Percentiles rank a stretch among this genome's conserved stretches.
These are phyloP conservation scores for Ataeniobius toweri DNA, from an alignment of 2,797 vertebrate genomes.

Conservation along the genomic window DNA sequence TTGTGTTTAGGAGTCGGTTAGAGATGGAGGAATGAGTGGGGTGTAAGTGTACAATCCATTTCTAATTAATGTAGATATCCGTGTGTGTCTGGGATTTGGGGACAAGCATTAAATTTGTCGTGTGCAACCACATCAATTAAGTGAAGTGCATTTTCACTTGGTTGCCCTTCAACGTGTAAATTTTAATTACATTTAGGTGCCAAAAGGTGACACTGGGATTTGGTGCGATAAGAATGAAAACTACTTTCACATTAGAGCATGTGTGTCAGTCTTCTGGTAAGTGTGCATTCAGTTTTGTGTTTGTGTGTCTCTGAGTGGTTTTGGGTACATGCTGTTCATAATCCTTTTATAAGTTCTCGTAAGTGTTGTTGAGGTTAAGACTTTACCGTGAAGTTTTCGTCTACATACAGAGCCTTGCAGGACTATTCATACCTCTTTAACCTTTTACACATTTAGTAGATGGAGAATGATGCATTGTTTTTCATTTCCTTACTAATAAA, in stretches of 20 bases:
- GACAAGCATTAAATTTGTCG: slow-evolving; percentile 67
- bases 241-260: slow-evolving; percentile 45
- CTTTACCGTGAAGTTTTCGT: slow-evolving; percentile 54
- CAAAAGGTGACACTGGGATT: slow-evolving; percentile 74
- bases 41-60: slow-evolving; percentile 34
- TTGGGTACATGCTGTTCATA: slow-evolving; percentile 48
- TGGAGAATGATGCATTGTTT: background rate
- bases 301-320: slow-evolving; percentile 27
- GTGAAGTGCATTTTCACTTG: slow-evolving; percentile 70
- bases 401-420: slow-evolving; percentile 19
- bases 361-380: slow-evolving; percentile 57
- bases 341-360: slow-evolving; percentile 48
- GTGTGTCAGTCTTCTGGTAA: slow-evolving; percentile 34
- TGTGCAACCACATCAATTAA: slow-evolving; percentile 68
- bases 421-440: background rate
- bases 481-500: background rate
- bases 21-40: background rate
- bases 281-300: slow-evolving; percentile 10
- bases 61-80: slow-evolving; percentile 52
- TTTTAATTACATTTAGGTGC: slow-evolving; percentile 78
- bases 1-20: background rate
- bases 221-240: slow-evolving; percentile 70
- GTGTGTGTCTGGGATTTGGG: slow-evolving; percentile 49
- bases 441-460: background rate
- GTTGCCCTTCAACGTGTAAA: slow-evolving; percentile 70